A percentile compares a stretch with the other conserved stretches of the same genome.
These are phyloP conservation scores for Hesperia comma DNA, from an alignment of 2,888 invertebrate genomes.

Conservation along the genomic window DNA sequence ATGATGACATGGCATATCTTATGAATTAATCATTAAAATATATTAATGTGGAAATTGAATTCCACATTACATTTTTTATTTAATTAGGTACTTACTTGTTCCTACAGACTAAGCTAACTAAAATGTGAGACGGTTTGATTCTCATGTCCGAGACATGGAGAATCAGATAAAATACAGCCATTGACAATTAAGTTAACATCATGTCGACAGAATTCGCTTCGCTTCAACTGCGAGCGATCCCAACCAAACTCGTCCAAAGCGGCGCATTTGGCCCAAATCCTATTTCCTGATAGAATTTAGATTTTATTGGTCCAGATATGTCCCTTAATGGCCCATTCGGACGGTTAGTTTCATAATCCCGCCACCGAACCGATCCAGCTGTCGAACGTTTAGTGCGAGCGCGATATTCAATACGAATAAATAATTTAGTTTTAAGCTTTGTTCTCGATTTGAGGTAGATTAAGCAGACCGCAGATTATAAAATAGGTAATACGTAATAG, in stretches of 20 bases:
- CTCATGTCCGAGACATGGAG: too few relatives aligned
- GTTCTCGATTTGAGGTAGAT: slow-evolving; percentile 3
- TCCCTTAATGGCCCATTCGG: slow-evolving; percentile 35
- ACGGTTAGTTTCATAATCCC: slow-evolving; percentile 34
- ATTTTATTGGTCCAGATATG: slow-evolving; percentile 38
- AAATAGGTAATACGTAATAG: too few relatives aligned
- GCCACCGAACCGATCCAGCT: slow-evolving; percentile 11
- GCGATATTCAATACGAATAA: slow-evolving; percentile 21
- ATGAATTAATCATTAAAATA: too few relatives aligned
- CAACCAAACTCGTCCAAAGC: slow-evolving; percentile 22
- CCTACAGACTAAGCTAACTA: too few relatives aligned
- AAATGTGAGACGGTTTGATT: too few relatives aligned
- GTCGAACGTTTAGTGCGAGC: slow-evolving; percentile 18
- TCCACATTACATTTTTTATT: too few relatives aligned
- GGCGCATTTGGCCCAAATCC: slow-evolving; percentile 29
- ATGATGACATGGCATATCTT: too few relatives aligned
- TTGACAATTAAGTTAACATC: too few relatives aligned
- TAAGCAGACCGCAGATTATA: not conserved
- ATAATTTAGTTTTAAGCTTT: slow-evolving; percentile 24
- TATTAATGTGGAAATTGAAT: too few relatives aligned
- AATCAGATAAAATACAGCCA: too few relatives aligned
- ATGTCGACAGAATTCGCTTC: not conserved
- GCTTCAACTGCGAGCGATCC: not conserved
- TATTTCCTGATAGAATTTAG: slow-evolving; percentile 38
- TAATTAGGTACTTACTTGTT: too few relatives aligned